These are phyloP conservation scores for Tinamus major DNA, from an alignment of 2,797 vertebrate species.

Conservation along the genomic window DNA sequence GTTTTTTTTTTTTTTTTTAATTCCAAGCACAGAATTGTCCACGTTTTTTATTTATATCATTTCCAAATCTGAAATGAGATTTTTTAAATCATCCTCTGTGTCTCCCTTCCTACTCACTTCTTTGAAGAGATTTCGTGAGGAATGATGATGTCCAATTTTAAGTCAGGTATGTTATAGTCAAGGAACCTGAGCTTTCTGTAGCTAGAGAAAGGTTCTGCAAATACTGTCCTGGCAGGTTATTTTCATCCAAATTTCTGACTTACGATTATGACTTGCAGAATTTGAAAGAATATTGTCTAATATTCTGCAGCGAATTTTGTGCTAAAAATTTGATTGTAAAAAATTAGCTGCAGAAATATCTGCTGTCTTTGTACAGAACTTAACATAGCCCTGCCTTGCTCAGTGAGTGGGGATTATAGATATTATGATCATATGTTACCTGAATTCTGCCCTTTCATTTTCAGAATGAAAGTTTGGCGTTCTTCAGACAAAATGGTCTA, in stretches of 20 bases:
- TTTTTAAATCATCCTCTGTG: background rate
- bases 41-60: background rate
- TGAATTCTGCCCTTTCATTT: background rate
- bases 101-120: background rate
- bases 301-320: background rate
- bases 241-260: background rate
- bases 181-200: background rate
- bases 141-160: background rate
- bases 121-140: background rate
- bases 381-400: background rate
- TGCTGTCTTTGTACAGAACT: background rate
- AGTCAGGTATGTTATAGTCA: background rate
- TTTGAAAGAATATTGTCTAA: background rate
- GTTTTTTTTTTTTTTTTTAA: background rate
- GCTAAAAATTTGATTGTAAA: background rate
- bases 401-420: background rate
- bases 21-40: background rate
- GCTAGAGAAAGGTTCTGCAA: background rate
- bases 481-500: no score
- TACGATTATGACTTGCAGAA: background rate
- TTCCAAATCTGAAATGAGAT: background rate
- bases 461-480: background rate
- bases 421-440: accelerated
- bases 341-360: background rate
- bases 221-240: accelerated